These are phyloP conservation scores for Sylvilagus bachmani DNA, from an alignment of 2,113 vertebrate genomes.

Conservation along the genomic window DNA sequence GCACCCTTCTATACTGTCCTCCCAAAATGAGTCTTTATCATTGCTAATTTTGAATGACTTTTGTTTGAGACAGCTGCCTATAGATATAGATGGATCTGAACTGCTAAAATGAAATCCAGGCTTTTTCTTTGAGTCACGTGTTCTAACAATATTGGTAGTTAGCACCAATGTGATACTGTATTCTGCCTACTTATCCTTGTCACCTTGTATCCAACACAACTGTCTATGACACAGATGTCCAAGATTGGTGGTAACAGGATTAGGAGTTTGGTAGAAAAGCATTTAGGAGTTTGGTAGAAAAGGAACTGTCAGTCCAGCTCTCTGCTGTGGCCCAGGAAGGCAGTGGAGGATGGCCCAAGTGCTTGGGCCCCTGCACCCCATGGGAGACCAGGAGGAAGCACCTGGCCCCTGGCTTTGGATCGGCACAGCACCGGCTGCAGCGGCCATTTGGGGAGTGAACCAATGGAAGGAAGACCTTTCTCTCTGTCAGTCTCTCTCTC, in stretches of 20 bases:
- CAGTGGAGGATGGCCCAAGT: no score
- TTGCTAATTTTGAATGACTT: neutral
- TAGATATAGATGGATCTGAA: neutral
- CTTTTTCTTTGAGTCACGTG: neutral
- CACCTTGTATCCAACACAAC: neutral
- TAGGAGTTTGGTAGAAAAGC: neutral
- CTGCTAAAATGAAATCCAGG: neutral
- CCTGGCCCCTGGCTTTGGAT: no score
- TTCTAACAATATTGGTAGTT: neutral
- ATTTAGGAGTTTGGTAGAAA: neutral
- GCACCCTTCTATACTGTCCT: neutral
- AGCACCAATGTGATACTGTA: neutral
- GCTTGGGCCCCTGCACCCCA: no score
- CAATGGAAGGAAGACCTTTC: no score
- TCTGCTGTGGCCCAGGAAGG: no score
- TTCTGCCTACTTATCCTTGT: neutral
- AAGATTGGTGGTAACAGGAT: neutral
- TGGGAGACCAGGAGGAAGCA: no score
- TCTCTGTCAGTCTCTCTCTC: no score
- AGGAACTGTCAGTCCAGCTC: no score
- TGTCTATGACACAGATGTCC: neutral
- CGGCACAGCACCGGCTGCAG: no score
- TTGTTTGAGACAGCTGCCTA: neutral
- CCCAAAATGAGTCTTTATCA: neutral
- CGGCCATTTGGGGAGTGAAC: no score